Evolutionary conservation across 2,888 invertebrate genomes (phyloP), one percentile per base, ranked within the genome.

Genomic region (Apamea monoglypha): DNA sequence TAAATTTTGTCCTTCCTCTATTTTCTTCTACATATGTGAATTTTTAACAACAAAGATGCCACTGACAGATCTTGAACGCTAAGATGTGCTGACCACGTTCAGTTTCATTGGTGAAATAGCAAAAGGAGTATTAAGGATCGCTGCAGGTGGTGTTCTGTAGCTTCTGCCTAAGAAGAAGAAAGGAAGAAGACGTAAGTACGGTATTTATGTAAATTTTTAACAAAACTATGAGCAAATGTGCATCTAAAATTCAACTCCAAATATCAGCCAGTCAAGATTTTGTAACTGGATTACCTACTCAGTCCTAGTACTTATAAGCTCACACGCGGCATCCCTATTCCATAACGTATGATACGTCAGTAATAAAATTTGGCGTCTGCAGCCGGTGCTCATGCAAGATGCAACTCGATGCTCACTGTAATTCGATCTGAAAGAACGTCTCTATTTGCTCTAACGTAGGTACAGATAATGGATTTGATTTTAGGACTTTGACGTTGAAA

Each of bases 331-430:
- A 75, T 72, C 25, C 8, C 32, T 71, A 63, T 76, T 71, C 29
- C 40, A 69, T 63, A 59, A 68, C 56, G 56, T 18, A 18, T 59
- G 76, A 75, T 75, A 68, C n/a, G 50, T 21, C 50, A 71, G 79
- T 87, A 86, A 87, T 83, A 76, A 29, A 80, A 83, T 83, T 87
- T 87, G 81, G 40, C 70, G 63, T 77, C 75, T 69, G 50, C 56
- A 81, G n/a, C 50, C n/a, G 10, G 40, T 6, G 18, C 78, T 87
- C 81, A 86, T 86, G 83, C 75, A 81, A 69, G 36, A 78, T 87
- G 78, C 78, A 86, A 84, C 56, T 73, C 76, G 36, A 77, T 66
- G 56, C 66, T 71, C 18, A 25, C 50, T 18, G 74, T 83, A 78
- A 83, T 80, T 25, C 36, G 67, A 76, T 80, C 73, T 29, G 70